phyloP scores from a whole-genome alignment of 2,888 invertebrate species.

The Belgica antarctica region DNA sequence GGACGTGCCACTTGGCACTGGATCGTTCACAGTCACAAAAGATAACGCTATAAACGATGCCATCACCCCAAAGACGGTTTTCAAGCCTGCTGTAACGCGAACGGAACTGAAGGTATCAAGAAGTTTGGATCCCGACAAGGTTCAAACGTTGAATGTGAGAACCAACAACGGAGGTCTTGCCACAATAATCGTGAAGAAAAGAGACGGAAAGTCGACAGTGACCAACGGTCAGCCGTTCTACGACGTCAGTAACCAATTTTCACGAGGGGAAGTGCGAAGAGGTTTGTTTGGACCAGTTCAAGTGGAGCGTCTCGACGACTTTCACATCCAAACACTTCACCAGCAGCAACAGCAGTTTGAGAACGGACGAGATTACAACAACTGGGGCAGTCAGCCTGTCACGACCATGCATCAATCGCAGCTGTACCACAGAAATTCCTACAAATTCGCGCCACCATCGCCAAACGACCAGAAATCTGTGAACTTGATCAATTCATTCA shows the following conservation, averaged over 20 bases:
- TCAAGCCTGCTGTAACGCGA: conserved; percentile 62
- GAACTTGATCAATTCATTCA: conserved; percentile 47
- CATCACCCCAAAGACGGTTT: conserved; percentile 25
- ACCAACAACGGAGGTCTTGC: conserved; percentile 74
- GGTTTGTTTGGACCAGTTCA: conserved; percentile 38
- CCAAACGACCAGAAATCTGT: conserved; percentile 45
- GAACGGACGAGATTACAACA: conserved; percentile 44
- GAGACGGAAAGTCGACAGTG: conserved; percentile 59
- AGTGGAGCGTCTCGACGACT: conserved; percentile 44
- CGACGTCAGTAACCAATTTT: conserved; percentile 42
- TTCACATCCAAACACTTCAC: conserved; percentile 50
- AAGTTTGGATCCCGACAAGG: conserved; percentile 72
- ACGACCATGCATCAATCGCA: conserved; percentile 29
- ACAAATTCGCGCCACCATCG: conserved; percentile 31
- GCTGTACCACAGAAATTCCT: conserved; percentile 8
- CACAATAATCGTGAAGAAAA: conserved; percentile 72
- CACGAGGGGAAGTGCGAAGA: conserved; percentile 47
- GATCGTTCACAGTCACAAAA: conserved; percentile 30
- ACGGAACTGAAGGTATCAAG: conserved; percentile 75
- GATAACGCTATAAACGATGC: neutral
- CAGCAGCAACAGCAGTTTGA: conserved; percentile 51
- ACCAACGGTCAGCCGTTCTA: conserved; percentile 46
- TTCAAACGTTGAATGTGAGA: conserved; percentile 72
- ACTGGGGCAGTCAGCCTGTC: conserved; percentile 18
- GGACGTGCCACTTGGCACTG: conserved; percentile 2